Evolutionary conservation across 2,797 vertebrate genomes (phyloP).

Genomic region (Sparus aurata): DNA sequence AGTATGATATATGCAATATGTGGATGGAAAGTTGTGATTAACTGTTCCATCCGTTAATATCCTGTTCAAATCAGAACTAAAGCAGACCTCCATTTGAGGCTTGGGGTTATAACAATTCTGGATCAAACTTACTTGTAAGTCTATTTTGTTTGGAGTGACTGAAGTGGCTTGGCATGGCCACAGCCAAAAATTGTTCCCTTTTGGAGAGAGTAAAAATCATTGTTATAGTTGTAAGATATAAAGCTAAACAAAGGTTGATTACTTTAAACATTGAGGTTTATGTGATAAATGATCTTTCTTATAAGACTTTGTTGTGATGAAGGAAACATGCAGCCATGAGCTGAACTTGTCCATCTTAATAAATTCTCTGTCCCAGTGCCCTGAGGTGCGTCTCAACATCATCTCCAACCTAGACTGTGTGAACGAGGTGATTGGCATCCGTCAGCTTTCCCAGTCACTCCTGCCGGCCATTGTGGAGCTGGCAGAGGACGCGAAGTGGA

Average conservation of each 20-base stretch:
- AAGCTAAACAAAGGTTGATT: neutral
- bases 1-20: neutral
- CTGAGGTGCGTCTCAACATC: conserved; percentile 94
- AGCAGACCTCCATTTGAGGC: conserved; percentile 15
- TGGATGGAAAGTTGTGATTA: conserved; percentile 8
- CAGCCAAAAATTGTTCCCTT: neutral
- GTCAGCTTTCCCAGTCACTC: conserved; percentile 93
- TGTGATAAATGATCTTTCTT: neutral
- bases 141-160: conserved; percentile 15
- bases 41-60: conserved; percentile 14
- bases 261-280: neutral
- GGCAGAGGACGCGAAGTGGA: conserved; percentile 94
- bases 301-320: neutral
- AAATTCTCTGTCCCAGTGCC: conserved; percentile 83
- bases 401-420: conserved; percentile 95
- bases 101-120: conserved; percentile 6
- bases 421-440: conserved; percentile 94
- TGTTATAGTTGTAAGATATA: neutral
- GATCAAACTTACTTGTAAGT: conserved; percentile 7
- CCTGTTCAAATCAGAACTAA: conserved; percentile 7
- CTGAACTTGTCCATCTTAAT: neutral
- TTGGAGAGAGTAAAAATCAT: neutral
- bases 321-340: neutral
- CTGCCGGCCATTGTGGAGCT: conserved; percentile 94
- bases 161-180: neutral